Evolutionary conservation across 2,113 vertebrate species (phyloP).

Genomic region (Gobiocypris rarus): DNA sequence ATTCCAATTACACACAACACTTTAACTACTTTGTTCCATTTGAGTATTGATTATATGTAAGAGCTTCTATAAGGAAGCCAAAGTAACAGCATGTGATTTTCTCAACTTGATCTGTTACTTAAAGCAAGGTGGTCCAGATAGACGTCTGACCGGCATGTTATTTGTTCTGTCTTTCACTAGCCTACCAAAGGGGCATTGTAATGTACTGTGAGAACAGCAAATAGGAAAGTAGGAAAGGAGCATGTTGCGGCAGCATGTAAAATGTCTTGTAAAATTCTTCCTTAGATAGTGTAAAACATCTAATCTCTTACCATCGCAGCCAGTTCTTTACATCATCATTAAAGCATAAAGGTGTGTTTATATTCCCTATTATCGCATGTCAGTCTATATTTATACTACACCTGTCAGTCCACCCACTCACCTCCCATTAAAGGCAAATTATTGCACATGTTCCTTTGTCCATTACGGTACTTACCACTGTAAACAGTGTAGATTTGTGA

Average conservation of each 20-base stretch:
- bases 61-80: neutral
- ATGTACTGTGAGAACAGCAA: neutral
- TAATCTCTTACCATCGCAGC: neutral
- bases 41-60: constrained; percentile 43
- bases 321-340: neutral
- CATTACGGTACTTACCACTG: constrained; percentile 19
- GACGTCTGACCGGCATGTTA: neutral
- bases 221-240: neutral
- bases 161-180: constrained; percentile 9
- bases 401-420: constrained; percentile 18
- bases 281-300: neutral
- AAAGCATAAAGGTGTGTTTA: neutral
- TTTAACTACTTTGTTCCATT: constrained; percentile 29
- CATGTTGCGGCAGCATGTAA: neutral
- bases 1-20: constrained; percentile 36
- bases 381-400: constrained; percentile 1
- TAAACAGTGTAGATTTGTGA: constrained; percentile 32
- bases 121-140: neutral
- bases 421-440: constrained; percentile 20
- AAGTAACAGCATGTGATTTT: constrained; percentile 10
- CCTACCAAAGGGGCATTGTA: neutral
- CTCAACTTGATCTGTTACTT: neutral
- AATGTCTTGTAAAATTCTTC: neutral
- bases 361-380: neutral
- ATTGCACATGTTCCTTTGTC: constrained; percentile 27